These are phyloP conservation scores for Ascaphus truei DNA, from an alignment of 2,113 vertebrate species.

Conservation along the genomic window DNA sequence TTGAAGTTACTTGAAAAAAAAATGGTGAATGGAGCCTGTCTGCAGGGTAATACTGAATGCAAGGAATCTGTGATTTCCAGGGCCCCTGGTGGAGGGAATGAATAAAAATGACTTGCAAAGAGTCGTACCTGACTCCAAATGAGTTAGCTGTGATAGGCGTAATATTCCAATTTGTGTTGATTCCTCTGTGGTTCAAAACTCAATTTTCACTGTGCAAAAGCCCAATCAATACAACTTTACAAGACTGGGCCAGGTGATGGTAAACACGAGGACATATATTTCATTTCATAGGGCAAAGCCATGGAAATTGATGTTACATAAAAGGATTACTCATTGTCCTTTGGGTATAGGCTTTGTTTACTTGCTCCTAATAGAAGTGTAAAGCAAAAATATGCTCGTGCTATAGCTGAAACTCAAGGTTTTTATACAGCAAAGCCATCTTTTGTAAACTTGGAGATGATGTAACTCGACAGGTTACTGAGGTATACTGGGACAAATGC, in stretches of 20 bases:
- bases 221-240: constrained; percentile 66
- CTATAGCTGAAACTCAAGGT: constrained; percentile 43
- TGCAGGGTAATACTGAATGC: no score
- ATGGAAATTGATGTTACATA: constrained; percentile 57
- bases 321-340: constrained; percentile 57
- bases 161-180: constrained; percentile 46
- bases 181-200: constrained; percentile 60
- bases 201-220: constrained; percentile 70
- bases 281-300: constrained; percentile 62
- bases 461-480: no score
- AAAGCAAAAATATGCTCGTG: constrained; percentile 52
- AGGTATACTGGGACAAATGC: no score
- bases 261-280: constrained; percentile 65
- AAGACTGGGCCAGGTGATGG: constrained; percentile 58
- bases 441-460: no score
- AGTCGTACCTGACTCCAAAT: constrained; percentile 1
- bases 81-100: no score
- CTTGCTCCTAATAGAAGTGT: constrained; percentile 46
- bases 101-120: not conserved
- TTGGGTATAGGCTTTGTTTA: constrained; percentile 61
- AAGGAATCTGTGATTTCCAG: no score
- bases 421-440: constrained; percentile 43
- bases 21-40: no score
- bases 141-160: constrained; percentile 13
- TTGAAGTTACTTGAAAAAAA: no score